Base-by-base conservation (phyloP, 1,140 invertebrate genomes). In the Drosophila micromelanica region DNA sequence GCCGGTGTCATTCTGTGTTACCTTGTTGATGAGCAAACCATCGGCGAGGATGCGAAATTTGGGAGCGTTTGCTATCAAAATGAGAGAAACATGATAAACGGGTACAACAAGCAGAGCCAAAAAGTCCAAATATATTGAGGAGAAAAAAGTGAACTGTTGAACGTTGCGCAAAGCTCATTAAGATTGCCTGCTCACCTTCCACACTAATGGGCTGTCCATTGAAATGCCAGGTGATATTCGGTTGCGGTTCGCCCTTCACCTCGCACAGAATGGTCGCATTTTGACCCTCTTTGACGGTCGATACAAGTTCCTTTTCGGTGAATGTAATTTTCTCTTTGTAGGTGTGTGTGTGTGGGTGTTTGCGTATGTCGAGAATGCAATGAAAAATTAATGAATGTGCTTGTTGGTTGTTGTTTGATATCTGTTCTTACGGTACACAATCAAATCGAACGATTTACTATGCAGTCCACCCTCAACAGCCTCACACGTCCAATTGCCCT, bases 1-100 rank as follows among this genome's bases (percentile, higher is more conserved):
- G 48, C 94, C 94, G 68, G 91, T 93, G 80, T 94, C 94, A 43
- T 92, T 90, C 55, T 93, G 89, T 20, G 91, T 92, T 49, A 93
- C 92, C 64, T 93, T 93, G 64, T 89, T 90, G 68, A 94, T 93
- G 59, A 91, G 85, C 51, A 94, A 92, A 59, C 93, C 93, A 68
- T 93, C 92, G 56, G 92, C 92, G 54, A 92, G 78, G 65, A 92
- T 90, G 51, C 90, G 85, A 63, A 91, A 93, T 92, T 84, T 92
- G 77, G 40, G 61, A 48, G 77, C 81, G 90, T 86, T 85, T 30
- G 62, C 87, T 75, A 71, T 42, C 48, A 49, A 52, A 55, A 43
- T 40, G 9, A 71, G 40, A 52, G 61, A 52, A 64, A 67, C 55
- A 62, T 69, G 57, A 69, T 69, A 46, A 69, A 62, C 65, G 48